Percentiles rank a stretch among this genome's conserved stretches.
Evolutionary conservation across 2,113 vertebrate genomes (phyloP).

Genomic region (Heptranchias perlo): DNA sequence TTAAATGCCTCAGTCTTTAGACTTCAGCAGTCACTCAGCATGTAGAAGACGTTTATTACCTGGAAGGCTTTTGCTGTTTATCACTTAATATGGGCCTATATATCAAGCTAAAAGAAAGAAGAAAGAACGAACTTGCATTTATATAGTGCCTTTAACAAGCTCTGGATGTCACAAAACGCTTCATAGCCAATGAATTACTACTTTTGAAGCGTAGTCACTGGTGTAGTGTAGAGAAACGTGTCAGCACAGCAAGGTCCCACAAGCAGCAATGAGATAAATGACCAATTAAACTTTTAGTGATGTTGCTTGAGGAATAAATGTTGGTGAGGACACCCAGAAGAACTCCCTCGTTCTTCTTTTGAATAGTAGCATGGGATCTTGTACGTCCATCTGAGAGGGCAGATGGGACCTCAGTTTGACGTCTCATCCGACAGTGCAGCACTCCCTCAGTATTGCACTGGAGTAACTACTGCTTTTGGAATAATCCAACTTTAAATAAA

Average conservation of each 20-base stretch:
- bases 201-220: not conserved
- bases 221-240: not conserved
- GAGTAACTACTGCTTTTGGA: not conserved
- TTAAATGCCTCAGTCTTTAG: not conserved
- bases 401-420: not conserved
- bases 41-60: not conserved
- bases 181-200: not conserved
- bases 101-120: not conserved
- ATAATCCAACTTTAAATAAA: not conserved
- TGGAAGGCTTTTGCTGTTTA: not conserved
- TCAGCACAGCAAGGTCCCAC: not conserved
- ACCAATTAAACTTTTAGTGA: not conserved
- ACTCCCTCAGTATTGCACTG: not conserved
- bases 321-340: not conserved
- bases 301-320: not conserved
- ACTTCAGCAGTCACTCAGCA: not conserved
- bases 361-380: not conserved
- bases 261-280: not conserved
- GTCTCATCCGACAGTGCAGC: not conserved
- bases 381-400: not conserved
- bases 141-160: not conserved
- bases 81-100: not conserved
- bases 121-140: not conserved
- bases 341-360: not conserved
- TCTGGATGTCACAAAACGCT: not conserved